Evolutionary conservation across 2,888 invertebrate genomes (phyloP), one percentile per base, ranked within the genome.

Genomic region (Cosmorhoe ocellata): DNA sequence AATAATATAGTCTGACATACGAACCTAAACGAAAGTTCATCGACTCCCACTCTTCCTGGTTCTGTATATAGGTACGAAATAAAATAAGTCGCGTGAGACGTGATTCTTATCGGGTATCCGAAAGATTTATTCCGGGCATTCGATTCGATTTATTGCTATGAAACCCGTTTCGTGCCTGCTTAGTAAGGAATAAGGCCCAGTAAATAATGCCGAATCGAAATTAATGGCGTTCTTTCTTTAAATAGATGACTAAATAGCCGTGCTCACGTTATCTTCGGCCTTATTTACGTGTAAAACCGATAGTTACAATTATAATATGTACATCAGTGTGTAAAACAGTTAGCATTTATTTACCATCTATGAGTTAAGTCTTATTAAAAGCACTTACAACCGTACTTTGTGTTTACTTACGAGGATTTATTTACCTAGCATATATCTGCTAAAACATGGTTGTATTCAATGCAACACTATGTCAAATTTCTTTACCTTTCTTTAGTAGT

Each of bases 221-320:
- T 89, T 84, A 79, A 89, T 86, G 85, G 81, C 70, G 77, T 59
- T 81, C 82, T 76, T 84, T 88, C 85, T 84, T 84, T 84, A 87
- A 86, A 89, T 88, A 90, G 87, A 89, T 89, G 87, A 88, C 83
- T 89, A 81, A 89, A 86, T 86, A 86, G 81, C 73, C 59, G 61
- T 64, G 72, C 78, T 75, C 87, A 88, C 86, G 87, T 70, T 84
- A 89, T 51, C 42, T 14, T 27, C 11, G 13, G 47, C 5, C n/a
- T 22, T 27, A 32, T 39, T 40, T 33, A 9, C n/a, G 11, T 38
- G 13, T 32, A 10, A 32, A 32, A 26, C 45, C 3, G 43, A 30
- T 24, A 7, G 4, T 18, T 4, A 18, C 18, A 3, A 18, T 3
- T 2, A 18, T 18, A 18, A 2, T 18, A 3, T 18, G 2, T n/a